Evolutionary conservation across 2,113 vertebrate species (phyloP).

Genomic region (Pterocles orientalis): DNA sequence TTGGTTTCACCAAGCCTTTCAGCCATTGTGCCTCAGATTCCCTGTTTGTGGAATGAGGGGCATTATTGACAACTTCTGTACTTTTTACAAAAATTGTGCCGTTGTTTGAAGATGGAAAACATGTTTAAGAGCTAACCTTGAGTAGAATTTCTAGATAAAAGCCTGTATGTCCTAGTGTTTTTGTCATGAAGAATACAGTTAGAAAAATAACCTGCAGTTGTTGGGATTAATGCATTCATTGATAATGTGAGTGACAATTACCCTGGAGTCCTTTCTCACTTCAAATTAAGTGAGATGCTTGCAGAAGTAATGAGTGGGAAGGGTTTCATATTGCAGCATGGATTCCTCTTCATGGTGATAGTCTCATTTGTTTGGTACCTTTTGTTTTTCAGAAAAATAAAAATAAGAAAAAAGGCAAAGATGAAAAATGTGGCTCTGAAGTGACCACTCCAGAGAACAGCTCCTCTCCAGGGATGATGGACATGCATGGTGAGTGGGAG

Average conservation of each 20-base stretch:
- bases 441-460: slow-evolving; percentile 96
- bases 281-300: not conserved
- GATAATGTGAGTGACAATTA: not conserved
- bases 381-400: slow-evolving; percentile 87
- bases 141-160: not conserved
- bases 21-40: not conserved
- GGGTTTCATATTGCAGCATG: not conserved
- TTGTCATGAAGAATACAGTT: not conserved
- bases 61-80: not conserved
- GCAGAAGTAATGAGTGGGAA: not conserved
- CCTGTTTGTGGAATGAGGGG: not conserved
- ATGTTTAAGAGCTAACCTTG: not conserved
- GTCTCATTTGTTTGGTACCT: not conserved
- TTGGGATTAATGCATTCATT: not conserved
- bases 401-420: slow-evolving; percentile 95
- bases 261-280: not conserved
- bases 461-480: slow-evolving; percentile 98
- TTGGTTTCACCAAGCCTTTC: not conserved
- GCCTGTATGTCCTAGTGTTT: not conserved
- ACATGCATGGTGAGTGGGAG: slow-evolving; percentile 90
- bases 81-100: not conserved
- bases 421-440: slow-evolving; percentile 95
- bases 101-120: not conserved
- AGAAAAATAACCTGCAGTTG: not conserved
- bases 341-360: not conserved